Conservation (phyloP, 2,888 invertebrate species). For the Plebejus anna region DNA sequence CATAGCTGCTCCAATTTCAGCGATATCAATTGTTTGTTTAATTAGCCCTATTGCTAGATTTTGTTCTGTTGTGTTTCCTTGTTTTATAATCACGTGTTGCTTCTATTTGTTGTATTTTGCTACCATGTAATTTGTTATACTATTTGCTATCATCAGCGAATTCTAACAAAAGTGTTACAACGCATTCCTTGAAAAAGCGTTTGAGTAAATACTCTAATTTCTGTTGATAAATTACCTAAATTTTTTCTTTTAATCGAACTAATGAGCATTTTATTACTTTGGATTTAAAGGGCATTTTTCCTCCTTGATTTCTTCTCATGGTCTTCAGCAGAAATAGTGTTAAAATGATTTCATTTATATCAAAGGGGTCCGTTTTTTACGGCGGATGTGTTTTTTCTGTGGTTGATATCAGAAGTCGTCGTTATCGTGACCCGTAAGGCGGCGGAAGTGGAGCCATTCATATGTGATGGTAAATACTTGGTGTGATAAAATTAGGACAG, state of each 20-base stretch:
- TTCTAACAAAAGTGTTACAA: background rate
- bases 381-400: constrained; percentile 7
- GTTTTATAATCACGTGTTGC: background rate
- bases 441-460: constrained; percentile 1
- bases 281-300: no score
- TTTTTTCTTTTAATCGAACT: no score
- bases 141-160: background rate
- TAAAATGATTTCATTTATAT: background rate
- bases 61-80: background rate
- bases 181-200: background rate
- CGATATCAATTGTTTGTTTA: constrained; percentile 19
- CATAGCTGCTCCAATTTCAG: constrained; percentile 9
- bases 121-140: background rate
- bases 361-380: background rate
- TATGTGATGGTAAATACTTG: constrained; percentile 17
- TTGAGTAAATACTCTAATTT: background rate
- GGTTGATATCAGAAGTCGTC: constrained; percentile 2
- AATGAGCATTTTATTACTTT: no score
- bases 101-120: background rate
- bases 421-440: constrained; percentile 17
- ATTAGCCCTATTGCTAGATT: constrained; percentile 10
- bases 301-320: background rate
- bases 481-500: background rate
- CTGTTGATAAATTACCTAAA: background rate
- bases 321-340: background rate